A percentile compares a stretch with the other conserved stretches of the same genome.
These are phyloP conservation scores for Drosophila azteca DNA, from an alignment of 1,140 invertebrate genomes.

Conservation along the genomic window DNA sequence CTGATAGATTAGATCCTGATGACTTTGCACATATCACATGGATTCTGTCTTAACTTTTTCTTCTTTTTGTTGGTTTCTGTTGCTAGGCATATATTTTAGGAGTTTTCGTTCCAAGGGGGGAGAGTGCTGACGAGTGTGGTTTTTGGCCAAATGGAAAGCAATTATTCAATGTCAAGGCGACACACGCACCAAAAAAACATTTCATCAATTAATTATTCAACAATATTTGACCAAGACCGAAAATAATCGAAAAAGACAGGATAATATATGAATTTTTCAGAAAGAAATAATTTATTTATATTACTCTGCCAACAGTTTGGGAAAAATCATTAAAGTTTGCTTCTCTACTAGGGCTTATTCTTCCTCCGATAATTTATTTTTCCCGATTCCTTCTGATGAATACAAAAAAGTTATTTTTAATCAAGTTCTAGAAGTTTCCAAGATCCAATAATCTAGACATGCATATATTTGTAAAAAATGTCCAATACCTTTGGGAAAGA, in stretches of 20 bases:
- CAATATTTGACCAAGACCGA: slow-evolving; percentile 20
- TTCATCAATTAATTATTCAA: slow-evolving; percentile 82
- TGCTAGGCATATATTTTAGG: slow-evolving; percentile 23
- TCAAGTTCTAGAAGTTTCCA: no score
- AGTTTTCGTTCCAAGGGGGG: slow-evolving; percentile 3
- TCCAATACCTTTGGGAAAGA: no score
- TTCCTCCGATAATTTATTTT: no score
- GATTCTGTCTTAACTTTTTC: slow-evolving; percentile 31
- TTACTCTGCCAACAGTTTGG: no score
- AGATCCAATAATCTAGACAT: no score
- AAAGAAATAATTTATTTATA: slow-evolving; percentile 1
- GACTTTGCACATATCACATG: slow-evolving; percentile 61
- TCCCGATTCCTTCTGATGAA: no score
- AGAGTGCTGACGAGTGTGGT: no score
- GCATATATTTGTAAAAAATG: no score
- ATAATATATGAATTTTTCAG: background rate
- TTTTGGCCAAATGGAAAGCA: slow-evolving; percentile 51
- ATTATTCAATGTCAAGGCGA: slow-evolving; percentile 76
- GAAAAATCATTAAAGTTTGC: no score
- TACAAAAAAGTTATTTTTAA: no score
- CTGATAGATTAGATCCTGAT: slow-evolving; percentile 77
- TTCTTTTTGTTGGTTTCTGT: slow-evolving; percentile 7
- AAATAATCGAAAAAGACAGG: background rate
- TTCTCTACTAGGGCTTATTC: no score
- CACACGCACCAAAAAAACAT: slow-evolving; percentile 48